phyloP scores from a whole-genome alignment of 2,797 vertebrate genomes.

The Halcyon badia region DNA sequence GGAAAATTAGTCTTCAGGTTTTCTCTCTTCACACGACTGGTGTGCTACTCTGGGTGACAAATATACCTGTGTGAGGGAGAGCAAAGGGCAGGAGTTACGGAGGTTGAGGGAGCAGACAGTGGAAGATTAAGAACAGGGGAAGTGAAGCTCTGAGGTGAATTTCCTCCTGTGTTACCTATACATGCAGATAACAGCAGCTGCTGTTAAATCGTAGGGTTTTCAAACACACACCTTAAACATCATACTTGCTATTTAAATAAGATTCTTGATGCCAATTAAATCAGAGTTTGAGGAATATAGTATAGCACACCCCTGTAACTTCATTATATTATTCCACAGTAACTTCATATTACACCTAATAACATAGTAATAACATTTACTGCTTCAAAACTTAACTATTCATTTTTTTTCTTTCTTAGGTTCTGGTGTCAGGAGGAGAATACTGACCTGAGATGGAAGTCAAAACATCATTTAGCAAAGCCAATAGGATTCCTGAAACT shows the following conservation, averaged over 20 bases:
- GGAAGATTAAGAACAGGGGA: not conserved
- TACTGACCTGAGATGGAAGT: conserved; percentile 86
- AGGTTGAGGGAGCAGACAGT: not conserved
- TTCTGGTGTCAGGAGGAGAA: conserved; percentile 47
- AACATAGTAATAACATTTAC: not conserved
- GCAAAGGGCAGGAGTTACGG: not conserved
- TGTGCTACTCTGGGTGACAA: not conserved
- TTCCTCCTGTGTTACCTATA: not conserved
- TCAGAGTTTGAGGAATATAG: not conserved
- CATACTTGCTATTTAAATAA: not conserved
- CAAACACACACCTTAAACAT: not conserved
- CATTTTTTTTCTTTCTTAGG: not conserved
- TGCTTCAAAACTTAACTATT: not conserved
- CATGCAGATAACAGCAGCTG: not conserved
- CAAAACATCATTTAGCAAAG: conserved; percentile 87
- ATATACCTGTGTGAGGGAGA: not conserved
- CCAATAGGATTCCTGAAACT: conserved; percentile 88
- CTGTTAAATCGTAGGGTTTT: not conserved
- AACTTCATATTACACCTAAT: not conserved
- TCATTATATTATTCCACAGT: not conserved
- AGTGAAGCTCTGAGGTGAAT: not conserved
- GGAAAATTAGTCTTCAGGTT: not conserved
- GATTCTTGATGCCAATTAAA: not conserved
- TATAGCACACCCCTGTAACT: not conserved
- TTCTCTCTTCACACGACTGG: not conserved